Evolutionary conservation across 2,113 vertebrate genomes (phyloP), one percentile per base, ranked within the genome.

Genomic region (Malaclemys terrapin): DNA sequence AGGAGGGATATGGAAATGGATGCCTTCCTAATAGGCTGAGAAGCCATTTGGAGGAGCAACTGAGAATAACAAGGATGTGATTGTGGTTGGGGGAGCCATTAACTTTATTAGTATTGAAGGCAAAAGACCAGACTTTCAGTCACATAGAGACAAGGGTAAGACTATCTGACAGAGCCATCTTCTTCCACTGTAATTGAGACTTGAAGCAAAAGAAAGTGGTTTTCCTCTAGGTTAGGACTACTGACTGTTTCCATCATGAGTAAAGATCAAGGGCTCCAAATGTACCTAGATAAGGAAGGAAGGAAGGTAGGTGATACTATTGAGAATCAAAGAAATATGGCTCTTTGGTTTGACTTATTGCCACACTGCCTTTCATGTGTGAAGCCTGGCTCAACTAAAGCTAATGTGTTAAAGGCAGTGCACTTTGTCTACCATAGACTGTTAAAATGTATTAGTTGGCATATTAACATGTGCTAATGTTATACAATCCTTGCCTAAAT

Each of bases 81-180:
- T 50, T 50, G 13, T 90, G 25, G 16, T 47, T 87, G 42, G 16
- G 2, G 80, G 22, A 45, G 49, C 47, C 81, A 65, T 10, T 59
- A 10, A 27, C 24, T 82, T 65, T 10, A 2, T 79, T 42, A 80
- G 4, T 85, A 79, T 25, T 24, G 47, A 86, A 17, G 38, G 35
- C 7, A 4, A 80, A 8, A 27, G 75, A 47, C 42, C 12, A 45
- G 42, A 12, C 11, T 76, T 76, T 45, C 75, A 45, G 42, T 24
- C 24, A 76, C 75, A 76, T 22, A 76, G 38, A 76, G 24, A 76
- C 20, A 38, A 45, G 72, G 72, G 16, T 45, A 1, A 4, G n/a
- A 8, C 4, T 62, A 10, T 81, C 24, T 84, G 35, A 56, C 4
- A 53, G 29, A n/a, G 4, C 5, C 0, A 0, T 35, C 0, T 0